phyloP scores from a whole-genome alignment of 2,888 invertebrate genomes.

The Apotomis betuletana region DNA sequence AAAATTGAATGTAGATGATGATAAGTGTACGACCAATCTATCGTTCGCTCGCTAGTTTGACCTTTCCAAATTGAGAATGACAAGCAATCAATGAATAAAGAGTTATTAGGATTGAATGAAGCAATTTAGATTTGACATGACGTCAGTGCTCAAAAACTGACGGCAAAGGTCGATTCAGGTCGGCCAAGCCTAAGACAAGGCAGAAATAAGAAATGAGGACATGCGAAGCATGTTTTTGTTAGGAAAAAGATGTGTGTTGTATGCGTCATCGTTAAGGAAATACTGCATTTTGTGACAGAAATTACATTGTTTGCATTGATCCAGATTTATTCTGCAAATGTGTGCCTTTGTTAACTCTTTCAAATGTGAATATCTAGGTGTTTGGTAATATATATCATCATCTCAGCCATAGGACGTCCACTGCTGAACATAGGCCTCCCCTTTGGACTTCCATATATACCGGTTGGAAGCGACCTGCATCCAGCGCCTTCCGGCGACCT shows the following conservation, averaged over 20 bases:
- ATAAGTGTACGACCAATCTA: constrained; percentile 24
- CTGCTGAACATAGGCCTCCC: too few relatives aligned
- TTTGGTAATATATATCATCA: too few relatives aligned
- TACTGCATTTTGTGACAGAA: background rate
- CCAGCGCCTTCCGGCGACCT: too few relatives aligned
- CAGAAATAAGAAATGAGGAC: constrained; percentile 23
- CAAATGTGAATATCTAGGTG: background rate
- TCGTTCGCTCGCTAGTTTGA: constrained; percentile 43
- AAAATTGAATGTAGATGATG: constrained; percentile 13
- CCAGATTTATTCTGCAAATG: background rate
- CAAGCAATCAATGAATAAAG: constrained; percentile 49
- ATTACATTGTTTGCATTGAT: background rate
- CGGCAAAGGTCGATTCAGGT: constrained; percentile 15
- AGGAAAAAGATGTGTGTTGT: constrained; percentile 10
- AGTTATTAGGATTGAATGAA: constrained; percentile 48
- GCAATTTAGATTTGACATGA: constrained; percentile 52
- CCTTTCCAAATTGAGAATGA: constrained; percentile 52
- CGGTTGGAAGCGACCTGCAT: too few relatives aligned
- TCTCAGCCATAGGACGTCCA: too few relatives aligned
- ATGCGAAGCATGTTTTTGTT: constrained; percentile 10
- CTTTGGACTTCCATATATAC: too few relatives aligned
- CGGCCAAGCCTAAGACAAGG: constrained; percentile 25
- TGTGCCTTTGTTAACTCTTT: background rate
- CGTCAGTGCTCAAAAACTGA: constrained; percentile 35
- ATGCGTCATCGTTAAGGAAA: background rate